Evolutionary conservation across 1,140 invertebrate genomes (phyloP), one percentile per base, ranked within the genome.

Genomic region (Formica exsecta): DNA sequence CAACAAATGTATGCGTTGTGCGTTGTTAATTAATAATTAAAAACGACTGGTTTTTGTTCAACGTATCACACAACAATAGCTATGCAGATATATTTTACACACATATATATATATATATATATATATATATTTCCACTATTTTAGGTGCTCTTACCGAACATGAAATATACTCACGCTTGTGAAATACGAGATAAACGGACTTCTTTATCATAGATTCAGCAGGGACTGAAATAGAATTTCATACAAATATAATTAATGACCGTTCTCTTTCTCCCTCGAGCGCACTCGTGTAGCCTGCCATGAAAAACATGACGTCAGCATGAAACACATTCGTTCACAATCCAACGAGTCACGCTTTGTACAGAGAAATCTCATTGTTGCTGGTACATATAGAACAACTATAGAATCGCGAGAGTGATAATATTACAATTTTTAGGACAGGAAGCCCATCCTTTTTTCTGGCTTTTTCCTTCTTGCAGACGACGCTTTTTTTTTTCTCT

Each of bases 251-350:
- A 79, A 77, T 79, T 65, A 77, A 85, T 85, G 36, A 79, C n/a
- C 38, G 22, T 59, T 51, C n/a, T 51, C 68, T 59, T 66, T 51
- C n/a, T 51, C 68, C 32, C 61, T 65, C 62, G 25, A 84, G 59
- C 77, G 32, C 51, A 75, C 41, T 76, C 76, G 71, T 83, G 80
- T 84, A 64, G 61, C 36, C 36, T 71, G 51, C 77, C 79, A 61
- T 81, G 79, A 59, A 81, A 81, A 81, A 81, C 79, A 73, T 73
- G 79, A 81, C 79, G 66, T 81, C 79, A 73, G 66, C 54, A 59
- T 48, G 79, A 81, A 81, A 44, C 25, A 81, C 79, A 81, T 81
- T 73, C 79, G 66, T 73, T 13, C 68, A 13, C 51, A 68, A 73
- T 61, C 54, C 36, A 51, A 71, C 68, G 68, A 81, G 79, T 81